phyloP scores from a whole-genome alignment of 2,888 invertebrate species.

The Suillia variegata region DNA sequence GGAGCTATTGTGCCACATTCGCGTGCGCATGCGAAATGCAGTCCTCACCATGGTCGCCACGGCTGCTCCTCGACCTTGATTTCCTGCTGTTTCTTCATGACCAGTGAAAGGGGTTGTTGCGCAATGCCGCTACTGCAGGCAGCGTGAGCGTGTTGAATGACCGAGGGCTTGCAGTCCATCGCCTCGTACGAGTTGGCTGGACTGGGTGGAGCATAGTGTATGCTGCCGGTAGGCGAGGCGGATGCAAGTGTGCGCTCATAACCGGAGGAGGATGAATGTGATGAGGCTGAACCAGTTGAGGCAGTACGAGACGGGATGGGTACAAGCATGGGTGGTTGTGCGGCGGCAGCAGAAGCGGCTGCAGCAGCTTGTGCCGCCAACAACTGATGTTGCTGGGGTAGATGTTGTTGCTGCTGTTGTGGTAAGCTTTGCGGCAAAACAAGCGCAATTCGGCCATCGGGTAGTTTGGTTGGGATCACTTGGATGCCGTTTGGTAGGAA shows the following conservation, averaged over 20 bases:
- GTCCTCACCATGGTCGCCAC: slow-evolving; percentile 79
- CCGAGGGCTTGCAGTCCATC: slow-evolving; percentile 62
- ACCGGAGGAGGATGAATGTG: slow-evolving; percentile 60
- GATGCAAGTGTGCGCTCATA: slow-evolving; percentile 62
- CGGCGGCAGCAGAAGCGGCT: slow-evolving; percentile 38
- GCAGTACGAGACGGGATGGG: slow-evolving; percentile 77
- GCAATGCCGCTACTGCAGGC: slow-evolving; percentile 48
- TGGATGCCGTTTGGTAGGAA: slow-evolving; percentile 75
- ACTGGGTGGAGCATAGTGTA: slow-evolving; percentile 66
- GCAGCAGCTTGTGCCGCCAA: slow-evolving; percentile 66
- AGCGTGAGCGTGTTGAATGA: slow-evolving; percentile 63
- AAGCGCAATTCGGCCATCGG: slow-evolving; percentile 83
- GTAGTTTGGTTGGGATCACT: slow-evolving; percentile 78
- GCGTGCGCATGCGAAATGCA: slow-evolving; percentile 16
- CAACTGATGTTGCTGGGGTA: slow-evolving; percentile 64
- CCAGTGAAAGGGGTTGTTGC: slow-evolving; percentile 70
- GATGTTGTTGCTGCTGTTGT: slow-evolving; percentile 63
- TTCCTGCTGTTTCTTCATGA: slow-evolving; percentile 72
- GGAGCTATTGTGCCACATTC: slow-evolving; percentile 10
- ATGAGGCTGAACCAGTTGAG: slow-evolving; percentile 73
- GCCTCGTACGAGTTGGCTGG: slow-evolving; percentile 63
- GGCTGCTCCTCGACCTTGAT: slow-evolving; percentile 73
- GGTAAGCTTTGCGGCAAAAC: slow-evolving; percentile 74
- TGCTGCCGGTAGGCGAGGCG: slow-evolving; percentile 59
- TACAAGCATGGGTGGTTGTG: slow-evolving; percentile 69